Evolutionary conservation across 1,140 invertebrate genomes (phyloP).

Genomic region (Drosophila ohnishii): DNA sequence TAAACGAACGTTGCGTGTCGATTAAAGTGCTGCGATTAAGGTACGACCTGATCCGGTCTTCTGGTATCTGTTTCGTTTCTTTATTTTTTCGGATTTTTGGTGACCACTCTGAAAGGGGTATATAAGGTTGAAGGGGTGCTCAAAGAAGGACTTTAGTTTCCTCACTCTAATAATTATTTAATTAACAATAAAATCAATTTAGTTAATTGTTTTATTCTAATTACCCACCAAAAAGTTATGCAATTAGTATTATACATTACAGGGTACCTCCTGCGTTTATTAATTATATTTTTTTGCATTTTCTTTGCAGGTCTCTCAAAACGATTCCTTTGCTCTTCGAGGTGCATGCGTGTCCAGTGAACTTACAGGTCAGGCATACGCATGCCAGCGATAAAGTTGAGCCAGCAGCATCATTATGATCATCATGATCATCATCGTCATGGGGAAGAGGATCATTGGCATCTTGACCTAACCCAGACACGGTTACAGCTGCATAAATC

Average conservation of each 20-base stretch:
- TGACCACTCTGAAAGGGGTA: conserved; percentile 18
- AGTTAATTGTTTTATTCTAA: no score
- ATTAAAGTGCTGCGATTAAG: conserved; percentile 81
- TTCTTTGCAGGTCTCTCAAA: conserved; percentile 9
- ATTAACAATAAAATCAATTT: background rate
- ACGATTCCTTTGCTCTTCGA: conserved; percentile 21
- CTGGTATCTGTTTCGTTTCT: conserved; percentile 51
- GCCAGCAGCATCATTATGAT: conserved; percentile 23
- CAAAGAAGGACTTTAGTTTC: background rate
- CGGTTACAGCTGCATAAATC: conserved; percentile 66
- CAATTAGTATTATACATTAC: rapidly evolving
- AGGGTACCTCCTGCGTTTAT: conserved; percentile 10
- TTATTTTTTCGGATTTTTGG: conserved; percentile 19
- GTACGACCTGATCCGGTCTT: conserved; percentile 66
- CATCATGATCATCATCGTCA: conserved; percentile 18
- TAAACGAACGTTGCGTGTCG: conserved; percentile 81
- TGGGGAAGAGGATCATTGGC: conserved; percentile 23
- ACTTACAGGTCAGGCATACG: conserved; percentile 76
- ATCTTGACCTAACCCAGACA: conserved; percentile 48
- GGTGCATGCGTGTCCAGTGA: conserved; percentile 76
- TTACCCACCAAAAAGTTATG: background rate
- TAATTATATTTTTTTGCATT: background rate
- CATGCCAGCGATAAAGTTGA: conserved; percentile 66
- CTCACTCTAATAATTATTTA: background rate
- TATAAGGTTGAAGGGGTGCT: background rate